Base-by-base conservation (phyloP, 2,797 vertebrate genomes). In the Leuciscus waleckii region DNA sequence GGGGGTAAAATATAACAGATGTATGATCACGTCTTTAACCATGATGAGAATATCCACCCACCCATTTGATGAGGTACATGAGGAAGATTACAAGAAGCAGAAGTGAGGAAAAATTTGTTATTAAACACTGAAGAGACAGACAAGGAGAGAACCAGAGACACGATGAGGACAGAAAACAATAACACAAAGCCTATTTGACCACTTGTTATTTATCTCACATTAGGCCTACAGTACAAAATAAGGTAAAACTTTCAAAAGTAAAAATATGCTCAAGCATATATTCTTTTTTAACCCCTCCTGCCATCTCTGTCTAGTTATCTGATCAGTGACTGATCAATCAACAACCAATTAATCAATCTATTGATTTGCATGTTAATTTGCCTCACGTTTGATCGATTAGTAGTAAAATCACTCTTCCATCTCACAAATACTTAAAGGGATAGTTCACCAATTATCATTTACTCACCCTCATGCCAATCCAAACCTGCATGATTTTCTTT, bases 1-100 rank as follows among this genome's bases (percentile, higher is more conserved):
- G 46, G n/a, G 49, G 35, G 75, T 58, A 73, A 79, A 79, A 74
- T n/a, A 46, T 41, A 41, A 77, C 71, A 86, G 63, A 77, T 77
- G 46, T 82, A 74, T 43, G 35, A 73, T 76, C 35, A 43, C 26
- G 54, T 67, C 26, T 68, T 81, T 76, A 41, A 29, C 21, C 78
- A 43, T 43, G 26, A 43, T 46, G 75, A 79, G 39, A 69, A 85
- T 63, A 70, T 71, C 43, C 21, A 5, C 39, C 23, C 67, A 86
- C 46, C 37, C 3, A 9, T 81, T 74, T 77, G 63, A 83, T 63
- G 26, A 82, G 49, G n/a, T 58, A 71, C 65, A 46, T 21, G 41
- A 81, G 23, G 37, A 84, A 56, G 61, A 84, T 84, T 39, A 76
- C 70, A 83, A 43, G 23, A 43, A 67, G 43, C 43, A 77, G 61